phyloP scores from a whole-genome alignment of 2,888 invertebrate species.

The Idaea aversata region DNA sequence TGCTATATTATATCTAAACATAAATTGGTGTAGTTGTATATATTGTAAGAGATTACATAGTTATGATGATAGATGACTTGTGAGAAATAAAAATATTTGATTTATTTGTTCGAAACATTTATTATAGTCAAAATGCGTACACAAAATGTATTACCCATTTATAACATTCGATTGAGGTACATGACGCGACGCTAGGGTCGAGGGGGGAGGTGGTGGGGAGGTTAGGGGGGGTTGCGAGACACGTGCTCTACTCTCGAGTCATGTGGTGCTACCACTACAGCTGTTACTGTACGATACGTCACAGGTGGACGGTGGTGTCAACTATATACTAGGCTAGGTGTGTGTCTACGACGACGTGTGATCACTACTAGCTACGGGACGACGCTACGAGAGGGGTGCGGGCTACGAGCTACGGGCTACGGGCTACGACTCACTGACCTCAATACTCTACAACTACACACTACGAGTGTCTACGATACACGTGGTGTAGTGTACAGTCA shows the following conservation, averaged over 20 bases:
- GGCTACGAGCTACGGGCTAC: slow-evolving; percentile 27
- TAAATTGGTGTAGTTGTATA: not conserved
- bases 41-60: not conserved
- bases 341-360: slow-evolving; percentile 1
- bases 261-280: no score
- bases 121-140: not conserved
- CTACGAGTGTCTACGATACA: not conserved
- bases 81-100: not conserved
- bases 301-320: no score
- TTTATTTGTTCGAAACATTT: not conserved
- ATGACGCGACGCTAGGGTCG: not conserved
- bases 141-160: not conserved
- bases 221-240: no score
- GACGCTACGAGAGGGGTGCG: slow-evolving; percentile 26
- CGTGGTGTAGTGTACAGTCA: no score
- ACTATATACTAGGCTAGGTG: not conserved
- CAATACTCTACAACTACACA: slow-evolving; percentile 2
- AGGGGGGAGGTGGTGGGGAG: not conserved
- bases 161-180: not conserved
- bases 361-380: no score
- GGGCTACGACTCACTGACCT: slow-evolving; percentile 19
- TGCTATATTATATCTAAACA: not conserved
- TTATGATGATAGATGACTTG: not conserved
- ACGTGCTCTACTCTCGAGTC: no score
- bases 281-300: no score